These are phyloP conservation scores for Origma solitaria DNA, from an alignment of 2,113 vertebrate genomes.

Conservation along the genomic window DNA sequence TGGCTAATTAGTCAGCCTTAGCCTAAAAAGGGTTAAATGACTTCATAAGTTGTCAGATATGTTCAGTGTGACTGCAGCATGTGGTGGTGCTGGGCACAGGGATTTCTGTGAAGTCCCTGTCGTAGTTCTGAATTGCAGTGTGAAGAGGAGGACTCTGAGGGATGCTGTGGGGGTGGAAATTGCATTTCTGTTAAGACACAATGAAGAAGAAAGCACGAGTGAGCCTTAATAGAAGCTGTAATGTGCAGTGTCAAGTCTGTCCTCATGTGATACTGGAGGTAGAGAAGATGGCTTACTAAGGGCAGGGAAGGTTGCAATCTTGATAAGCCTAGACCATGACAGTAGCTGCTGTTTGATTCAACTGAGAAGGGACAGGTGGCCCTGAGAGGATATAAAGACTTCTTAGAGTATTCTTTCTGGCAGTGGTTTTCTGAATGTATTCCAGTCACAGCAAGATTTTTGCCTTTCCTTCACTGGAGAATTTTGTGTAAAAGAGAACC, in stretches of 20 bases:
- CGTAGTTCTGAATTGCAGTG: neutral
- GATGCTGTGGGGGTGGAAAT: neutral
- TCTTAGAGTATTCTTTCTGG: neutral
- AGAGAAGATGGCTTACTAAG: neutral
- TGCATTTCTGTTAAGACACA: neutral
- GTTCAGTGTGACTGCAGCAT: neutral
- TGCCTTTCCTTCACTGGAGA: neutral
- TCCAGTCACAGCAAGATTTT: neutral
- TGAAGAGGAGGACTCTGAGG: neutral
- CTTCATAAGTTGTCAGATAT: neutral
- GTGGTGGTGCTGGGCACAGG: rapidly evolving
- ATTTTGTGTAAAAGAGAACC: neutral
- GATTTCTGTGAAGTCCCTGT: neutral
- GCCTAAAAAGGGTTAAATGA: neutral
- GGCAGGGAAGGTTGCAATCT: neutral
- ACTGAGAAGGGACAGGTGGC: neutral
- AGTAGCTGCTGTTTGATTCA: neutral
- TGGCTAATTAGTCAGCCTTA: neutral
- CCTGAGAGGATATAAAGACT: neutral
- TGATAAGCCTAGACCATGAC: neutral
- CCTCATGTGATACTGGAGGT: neutral
- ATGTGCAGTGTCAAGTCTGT: rapidly evolving
- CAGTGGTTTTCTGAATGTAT: neutral
- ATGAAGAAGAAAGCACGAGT: neutral
- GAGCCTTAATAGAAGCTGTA: neutral